Evolutionary conservation across 1,140 invertebrate species (phyloP), one percentile per base, ranked within the genome.

Genomic region (Catajapyx aquilonaris): DNA sequence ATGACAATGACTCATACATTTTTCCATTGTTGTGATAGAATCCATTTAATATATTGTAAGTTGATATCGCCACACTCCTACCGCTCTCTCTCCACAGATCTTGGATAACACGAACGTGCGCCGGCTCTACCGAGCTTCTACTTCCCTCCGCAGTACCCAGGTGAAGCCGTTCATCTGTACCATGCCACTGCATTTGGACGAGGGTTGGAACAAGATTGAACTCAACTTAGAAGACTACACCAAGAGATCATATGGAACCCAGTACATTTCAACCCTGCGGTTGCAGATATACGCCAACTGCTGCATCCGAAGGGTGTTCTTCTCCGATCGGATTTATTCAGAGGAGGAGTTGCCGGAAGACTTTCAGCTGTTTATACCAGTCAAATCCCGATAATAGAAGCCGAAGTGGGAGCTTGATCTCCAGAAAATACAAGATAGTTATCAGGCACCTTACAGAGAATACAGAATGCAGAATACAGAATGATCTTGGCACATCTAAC

Each of bases 231-330:
- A 90, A 28, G 95, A 99, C 61, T 99, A 98, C 54, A 96, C 91
- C 5, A 65, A 88, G 46, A 63, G 94, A 47, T 94, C 95, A 1
- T 99, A 99, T 60, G 95, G 95, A 11, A 98, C 93, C 11, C 97
- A 95, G 63, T 99, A 99, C 61, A 87, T 98, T 22, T 94, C 99
- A 62, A 99, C 95, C 9, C 64, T 98, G 20, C 64, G 93, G 47
- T 88, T 99, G 28, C 83, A 95, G 64, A 93, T 98, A 48, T 93
- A 99, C 66, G 94, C 94, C 21, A 99, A 98, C 61, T 99, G 95
- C 62, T 68, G 94, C 52, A 90, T 99, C 47, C 66, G 95, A 49
- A 70, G 95, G 52, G 90, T 99, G 1, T 99, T 98, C 53, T 99
- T 99, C 59, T 95, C 93, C 5, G 95, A 99, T 60, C 70, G 93